Evolutionary conservation across 2,113 vertebrate genomes (phyloP), one percentile per base, ranked within the genome.

Genomic region (Amazona guildingii): DNA sequence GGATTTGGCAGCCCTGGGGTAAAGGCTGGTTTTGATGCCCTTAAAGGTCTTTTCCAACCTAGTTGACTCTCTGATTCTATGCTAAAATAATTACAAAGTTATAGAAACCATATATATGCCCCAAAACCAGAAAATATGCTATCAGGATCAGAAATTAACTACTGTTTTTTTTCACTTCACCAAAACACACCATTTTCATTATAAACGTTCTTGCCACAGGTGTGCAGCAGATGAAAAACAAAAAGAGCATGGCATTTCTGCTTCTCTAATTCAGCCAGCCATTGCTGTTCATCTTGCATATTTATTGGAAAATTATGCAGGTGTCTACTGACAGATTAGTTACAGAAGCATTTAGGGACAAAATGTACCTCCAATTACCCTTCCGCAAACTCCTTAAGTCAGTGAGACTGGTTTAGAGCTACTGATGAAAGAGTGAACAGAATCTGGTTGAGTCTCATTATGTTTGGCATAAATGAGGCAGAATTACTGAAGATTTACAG

Each of bases 271-370:
- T 92, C 35, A 66, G 66, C 20, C 66, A 76, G 9, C 3, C 44
- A 80, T 7, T 76, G 13, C 54, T 80, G n/a, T 24, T 91, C 24
- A 57, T 76, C 33, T 82, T 83, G 57, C 41, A 43, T 85, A 90
- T 73, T 95, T 89, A 76, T 90, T 89, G 35, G 44, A 76, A 79
- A 94, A 95, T 94, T 73, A 90, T 87, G 24, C 57, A 77, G 44
- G 24, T 61, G 88, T 92, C 49, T 73, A 69, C 57, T 91, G 57
- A 55, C 39, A 91, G 39, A 41, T 62, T 76, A 83, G 9, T 21
- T 79, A 64, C 15, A 74, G 81, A 82, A 66, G 6, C 6, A 68
- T 89, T 84, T 73, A 79, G 25, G 17, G 54, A 52, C 1, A 8
- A 82, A 87, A 85, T 33, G 13, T 66, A 63, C 15, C 21, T 69